Base-by-base conservation (phyloP, 2,888 invertebrate species). In the Lathronympha strigana region DNA sequence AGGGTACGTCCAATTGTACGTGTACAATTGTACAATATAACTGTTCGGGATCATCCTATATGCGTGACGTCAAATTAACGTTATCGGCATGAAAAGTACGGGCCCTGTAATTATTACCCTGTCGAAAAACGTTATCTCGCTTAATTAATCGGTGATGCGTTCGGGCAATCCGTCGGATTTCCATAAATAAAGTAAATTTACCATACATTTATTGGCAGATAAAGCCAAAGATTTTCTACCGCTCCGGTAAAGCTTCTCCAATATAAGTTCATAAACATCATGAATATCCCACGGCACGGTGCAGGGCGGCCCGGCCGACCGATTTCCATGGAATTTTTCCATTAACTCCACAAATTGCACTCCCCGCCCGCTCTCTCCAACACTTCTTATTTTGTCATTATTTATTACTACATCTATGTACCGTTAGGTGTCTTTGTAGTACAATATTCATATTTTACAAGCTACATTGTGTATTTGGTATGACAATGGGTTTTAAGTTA, bases 241-340 rank as follows among this genome's bases (percentile, higher is more conserved):
- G 15, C 40, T 28, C 19, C 9, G 17, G 51, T 58, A 40, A 50
- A 50, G 45, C 21, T 55, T 58, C 31, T 61, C 33, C 53, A 31
- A 62, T 64, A 64, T 53, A 36, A 36, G 58, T 64, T 53, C 25
- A 36, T 60, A 40, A 66, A 49, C 31, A 63, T 38, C n/a, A 53
- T 64, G 49, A 47, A 63, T 19, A 36, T 54, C 40, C 19, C 19
- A 53, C 55, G n/a, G n/a, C n/a, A n/a, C n/a, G n/a, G n/a, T n/a
- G 28, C 62, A 66, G 66, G 64, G 68, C 63, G 70, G 68, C 68
- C 68, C 70, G 75, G 76, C 63, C 78, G 70, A 72, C 77, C 84
- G 81, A 88, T 90, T 90, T 88, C 78, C 86, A 81, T 77, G 90
- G 91, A 90, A 90, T 92, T 92, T 91, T 92, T 86, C 91, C 86